Conservation (phyloP, 2,888 invertebrate genomes). For the Colletes collaris region DNA sequence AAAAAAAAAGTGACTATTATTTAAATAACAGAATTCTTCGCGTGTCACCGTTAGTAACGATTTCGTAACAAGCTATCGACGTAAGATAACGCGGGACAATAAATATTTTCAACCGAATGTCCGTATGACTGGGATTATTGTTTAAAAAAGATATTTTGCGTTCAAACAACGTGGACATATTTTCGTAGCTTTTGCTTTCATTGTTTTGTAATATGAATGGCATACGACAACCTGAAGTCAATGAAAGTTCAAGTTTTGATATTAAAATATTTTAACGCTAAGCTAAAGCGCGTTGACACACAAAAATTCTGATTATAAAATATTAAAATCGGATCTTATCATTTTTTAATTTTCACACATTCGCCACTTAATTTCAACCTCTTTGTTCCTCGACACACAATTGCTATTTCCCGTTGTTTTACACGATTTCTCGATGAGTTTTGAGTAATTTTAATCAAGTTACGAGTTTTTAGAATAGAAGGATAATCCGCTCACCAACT, state of each 20-base stretch:
- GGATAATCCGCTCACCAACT: slow-evolving; percentile 88
- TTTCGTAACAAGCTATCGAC: slow-evolving; percentile 3
- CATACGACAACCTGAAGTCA: too few relatives aligned
- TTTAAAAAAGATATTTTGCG: neutral
- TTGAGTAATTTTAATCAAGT: neutral
- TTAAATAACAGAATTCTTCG: neutral
- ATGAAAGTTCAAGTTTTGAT: too few relatives aligned
- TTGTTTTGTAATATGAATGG: too few relatives aligned
- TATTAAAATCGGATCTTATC: too few relatives aligned
- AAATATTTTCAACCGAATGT: neutral
- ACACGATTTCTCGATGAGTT: neutral
- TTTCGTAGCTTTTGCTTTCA: neutral
- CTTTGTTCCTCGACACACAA: neutral
- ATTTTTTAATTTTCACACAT: too few relatives aligned
- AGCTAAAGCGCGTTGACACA: too few relatives aligned
- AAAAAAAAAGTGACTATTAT: neutral
- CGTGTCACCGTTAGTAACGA: neutral
- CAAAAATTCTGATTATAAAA: too few relatives aligned
- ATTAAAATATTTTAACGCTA: too few relatives aligned
- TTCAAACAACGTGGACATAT: neutral
- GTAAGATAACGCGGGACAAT: neutral
- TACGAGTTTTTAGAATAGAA: neutral
- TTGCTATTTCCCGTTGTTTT: neutral
- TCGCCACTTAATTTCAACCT: neutral
- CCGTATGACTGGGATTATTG: neutral